phyloP scores from a whole-genome alignment of 2,113 vertebrate species.

The Rhea americana region DNA sequence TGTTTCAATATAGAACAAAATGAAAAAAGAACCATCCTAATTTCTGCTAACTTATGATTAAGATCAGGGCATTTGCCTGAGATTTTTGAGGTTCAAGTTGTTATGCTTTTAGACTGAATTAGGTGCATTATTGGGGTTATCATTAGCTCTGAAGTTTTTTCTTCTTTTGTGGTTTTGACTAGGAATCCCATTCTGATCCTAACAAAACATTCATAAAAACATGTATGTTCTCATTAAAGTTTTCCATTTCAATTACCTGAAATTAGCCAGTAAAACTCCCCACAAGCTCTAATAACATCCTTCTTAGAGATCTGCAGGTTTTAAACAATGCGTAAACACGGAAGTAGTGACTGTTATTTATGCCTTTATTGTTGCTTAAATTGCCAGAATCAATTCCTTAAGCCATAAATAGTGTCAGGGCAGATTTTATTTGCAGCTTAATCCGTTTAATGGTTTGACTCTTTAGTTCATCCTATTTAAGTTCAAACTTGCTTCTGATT shows the following conservation, averaged over 20 bases:
- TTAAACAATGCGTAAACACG: background rate
- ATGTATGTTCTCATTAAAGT: background rate
- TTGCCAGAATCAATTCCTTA: background rate
- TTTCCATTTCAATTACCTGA: background rate
- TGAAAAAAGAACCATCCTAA: background rate
- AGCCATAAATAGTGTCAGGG: background rate
- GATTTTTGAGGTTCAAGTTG: background rate
- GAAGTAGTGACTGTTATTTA: background rate
- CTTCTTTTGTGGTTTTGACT: background rate
- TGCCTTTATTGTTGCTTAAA: background rate
- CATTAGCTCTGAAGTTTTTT: background rate
- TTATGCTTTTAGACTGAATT: background rate
- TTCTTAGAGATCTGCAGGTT: background rate
- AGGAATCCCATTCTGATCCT: background rate
- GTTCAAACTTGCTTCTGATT: background rate
- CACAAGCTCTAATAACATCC: background rate
- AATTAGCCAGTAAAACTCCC: background rate
- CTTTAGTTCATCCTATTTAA: background rate
- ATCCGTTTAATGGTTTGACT: background rate
- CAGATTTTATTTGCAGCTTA: rapidly evolving
- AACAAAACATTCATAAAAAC: background rate
- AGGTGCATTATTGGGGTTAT: background rate
- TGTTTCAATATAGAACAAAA: background rate
- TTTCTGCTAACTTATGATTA: background rate
- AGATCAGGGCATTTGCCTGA: background rate